Percentiles rank a stretch among this genome's conserved stretches.
Conservation (phyloP, 2,113 vertebrate species). For the Lamprotornis superbus region DNA sequence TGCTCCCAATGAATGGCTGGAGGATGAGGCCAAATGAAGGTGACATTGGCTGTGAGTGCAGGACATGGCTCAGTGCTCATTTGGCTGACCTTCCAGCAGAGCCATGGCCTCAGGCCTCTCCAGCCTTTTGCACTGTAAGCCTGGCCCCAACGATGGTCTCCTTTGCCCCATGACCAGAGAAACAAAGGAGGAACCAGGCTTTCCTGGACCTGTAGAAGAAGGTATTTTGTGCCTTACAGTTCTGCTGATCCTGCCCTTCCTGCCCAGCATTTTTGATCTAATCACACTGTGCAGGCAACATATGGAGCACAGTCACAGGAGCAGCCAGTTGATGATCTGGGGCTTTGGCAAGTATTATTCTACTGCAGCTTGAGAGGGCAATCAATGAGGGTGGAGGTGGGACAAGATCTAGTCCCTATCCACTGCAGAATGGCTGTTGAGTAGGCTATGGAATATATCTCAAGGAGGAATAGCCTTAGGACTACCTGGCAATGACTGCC, state of each 20-base stretch:
- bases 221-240: background rate
- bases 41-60: background rate
- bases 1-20: background rate
- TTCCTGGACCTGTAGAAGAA: background rate
- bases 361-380: background rate
- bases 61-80: background rate
- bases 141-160: fast-evolving
- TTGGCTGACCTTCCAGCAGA: background rate
- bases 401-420: background rate
- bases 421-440: background rate
- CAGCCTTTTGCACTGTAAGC: background rate
- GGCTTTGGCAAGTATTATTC: background rate
- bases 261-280: background rate
- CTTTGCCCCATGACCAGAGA: background rate
- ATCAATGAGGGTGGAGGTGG: background rate
- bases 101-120: background rate
- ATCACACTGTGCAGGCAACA: background rate
- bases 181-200: too few relatives aligned
- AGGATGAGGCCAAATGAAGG: background rate
- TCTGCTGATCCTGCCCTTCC: background rate
- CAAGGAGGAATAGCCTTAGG: background rate
- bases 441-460: background rate
- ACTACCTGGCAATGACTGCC: background rate
- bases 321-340: background rate
- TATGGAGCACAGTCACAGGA: background rate